Evolutionary conservation across 2,797 vertebrate species (phyloP).

Genomic region (Danio tinwini): DNA sequence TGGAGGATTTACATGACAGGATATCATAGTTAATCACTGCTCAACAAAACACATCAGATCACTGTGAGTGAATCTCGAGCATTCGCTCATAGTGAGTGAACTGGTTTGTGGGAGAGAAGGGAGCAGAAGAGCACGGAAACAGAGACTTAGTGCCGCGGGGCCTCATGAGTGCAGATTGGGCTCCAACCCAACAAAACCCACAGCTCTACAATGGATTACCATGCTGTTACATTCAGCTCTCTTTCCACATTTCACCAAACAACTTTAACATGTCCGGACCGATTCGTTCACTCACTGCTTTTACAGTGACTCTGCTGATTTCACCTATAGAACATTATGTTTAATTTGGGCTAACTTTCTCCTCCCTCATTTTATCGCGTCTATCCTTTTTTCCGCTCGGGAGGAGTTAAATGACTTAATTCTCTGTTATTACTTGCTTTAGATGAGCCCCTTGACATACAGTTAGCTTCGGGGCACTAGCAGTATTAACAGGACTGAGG

Average conservation of each 20-base stretch:
- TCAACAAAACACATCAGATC: neutral
- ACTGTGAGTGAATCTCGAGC: neutral
- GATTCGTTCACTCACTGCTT: neutral
- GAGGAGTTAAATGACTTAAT: constrained; percentile 48
- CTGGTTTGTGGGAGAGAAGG: constrained; percentile 28
- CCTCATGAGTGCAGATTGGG: constrained; percentile 29
- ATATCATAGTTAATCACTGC: constrained; percentile 5
- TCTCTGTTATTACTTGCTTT: constrained; percentile 56
- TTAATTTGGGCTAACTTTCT: constrained; percentile 4
- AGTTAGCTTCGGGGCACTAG: constrained; percentile 41
- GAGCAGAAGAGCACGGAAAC: constrained; percentile 32
- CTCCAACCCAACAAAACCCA: constrained; percentile 45
- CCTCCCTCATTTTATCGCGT: constrained; percentile 4
- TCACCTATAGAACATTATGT: constrained; percentile 14
- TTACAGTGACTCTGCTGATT: constrained; percentile 16
- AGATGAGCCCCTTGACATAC: constrained; percentile 40
- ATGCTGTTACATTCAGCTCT: constrained; percentile 40
- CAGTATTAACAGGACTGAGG: constrained; percentile 18
- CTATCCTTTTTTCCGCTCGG: constrained; percentile 17
- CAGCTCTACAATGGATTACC: constrained; percentile 53
- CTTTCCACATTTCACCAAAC: constrained; percentile 44
- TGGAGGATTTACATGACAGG: neutral
- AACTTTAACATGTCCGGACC: constrained; percentile 46
- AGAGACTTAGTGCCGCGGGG: constrained; percentile 24
- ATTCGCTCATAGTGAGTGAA: neutral